These are phyloP conservation scores for Drosophila trichaetosa DNA, from an alignment of 2,888 invertebrate genomes.

Conservation along the genomic window DNA sequence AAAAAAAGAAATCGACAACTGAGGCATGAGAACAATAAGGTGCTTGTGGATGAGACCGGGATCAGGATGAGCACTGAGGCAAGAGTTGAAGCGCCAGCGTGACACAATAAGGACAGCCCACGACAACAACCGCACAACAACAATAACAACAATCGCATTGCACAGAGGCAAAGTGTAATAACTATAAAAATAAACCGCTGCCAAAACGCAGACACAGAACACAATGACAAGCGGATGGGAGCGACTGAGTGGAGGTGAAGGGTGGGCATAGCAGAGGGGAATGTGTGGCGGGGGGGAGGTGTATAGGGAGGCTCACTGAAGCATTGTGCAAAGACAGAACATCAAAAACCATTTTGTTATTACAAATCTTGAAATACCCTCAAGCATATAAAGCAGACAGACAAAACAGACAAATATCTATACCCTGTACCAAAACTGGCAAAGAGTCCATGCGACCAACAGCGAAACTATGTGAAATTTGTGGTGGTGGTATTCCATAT, in stretches of 20 bases:
- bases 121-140: slow-evolving; percentile 24
- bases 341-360: slow-evolving; percentile 73
- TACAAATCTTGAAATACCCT: slow-evolving; percentile 65
- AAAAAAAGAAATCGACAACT: slow-evolving; percentile 41
- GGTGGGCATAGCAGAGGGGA: not conserved
- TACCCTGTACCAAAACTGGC: not conserved
- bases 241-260: not conserved
- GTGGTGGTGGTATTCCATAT: not conserved
- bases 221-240: slow-evolving; percentile 18
- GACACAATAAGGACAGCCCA: slow-evolving; percentile 72
- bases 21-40: slow-evolving; percentile 67
- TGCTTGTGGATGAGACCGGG: slow-evolving; percentile 48
- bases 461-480: not conserved
- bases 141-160: slow-evolving; percentile 32
- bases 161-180: slow-evolving; percentile 71
- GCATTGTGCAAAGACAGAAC: slow-evolving; percentile 15
- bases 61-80: slow-evolving; percentile 33
- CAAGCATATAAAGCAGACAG: not conserved
- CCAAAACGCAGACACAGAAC: slow-evolving; percentile 38
- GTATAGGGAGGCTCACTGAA: slow-evolving; percentile 8
- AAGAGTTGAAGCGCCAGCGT: slow-evolving; percentile 70
- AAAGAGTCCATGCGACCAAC: not conserved
- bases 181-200: slow-evolving; percentile 73
- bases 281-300: not conserved
- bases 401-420: not conserved